Conservation (phyloP, 2,888 invertebrate species). For the Oxytorus armatus region DNA sequence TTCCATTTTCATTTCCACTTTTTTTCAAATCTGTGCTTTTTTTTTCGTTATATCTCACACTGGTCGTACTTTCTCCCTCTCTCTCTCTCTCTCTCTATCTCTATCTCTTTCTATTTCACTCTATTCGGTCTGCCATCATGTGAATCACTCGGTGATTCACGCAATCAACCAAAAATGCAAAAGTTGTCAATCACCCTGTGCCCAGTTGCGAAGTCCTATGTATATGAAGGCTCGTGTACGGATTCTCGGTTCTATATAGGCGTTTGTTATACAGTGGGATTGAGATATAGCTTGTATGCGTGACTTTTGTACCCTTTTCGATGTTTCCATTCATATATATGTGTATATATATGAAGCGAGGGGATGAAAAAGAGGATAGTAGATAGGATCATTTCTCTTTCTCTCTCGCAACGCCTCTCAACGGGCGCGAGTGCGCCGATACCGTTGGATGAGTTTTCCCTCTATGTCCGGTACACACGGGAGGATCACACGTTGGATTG, state of each 20-base stretch:
- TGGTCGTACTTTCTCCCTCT: background rate
- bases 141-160: constrained; percentile 54
- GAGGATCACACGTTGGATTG: constrained; percentile 45
- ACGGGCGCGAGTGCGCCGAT: constrained; percentile 18
- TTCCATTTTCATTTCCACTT: constrained; percentile 2
- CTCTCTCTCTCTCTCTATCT: background rate
- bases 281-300: constrained; percentile 15
- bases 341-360: constrained; percentile 18
- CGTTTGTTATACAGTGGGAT: constrained; percentile 15
- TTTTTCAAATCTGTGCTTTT: constrained; percentile 13
- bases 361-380: constrained; percentile 47
- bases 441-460: constrained; percentile 56
- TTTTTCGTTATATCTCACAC: constrained; percentile 17
- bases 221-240: constrained; percentile 29
- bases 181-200: constrained; percentile 63
- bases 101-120: constrained; percentile 1
- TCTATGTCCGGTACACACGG: constrained; percentile 33
- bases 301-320: constrained; percentile 54
- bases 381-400: constrained; percentile 7
- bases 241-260: constrained; percentile 1
- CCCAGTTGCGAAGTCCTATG: background rate
- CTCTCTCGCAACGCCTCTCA: background rate
- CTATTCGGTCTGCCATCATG: constrained; percentile 24
- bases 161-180: constrained; percentile 67
- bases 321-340: constrained; percentile 29